Conservation (phyloP, 1,140 invertebrate genomes). For the Lordiphosa mommai region DNA sequence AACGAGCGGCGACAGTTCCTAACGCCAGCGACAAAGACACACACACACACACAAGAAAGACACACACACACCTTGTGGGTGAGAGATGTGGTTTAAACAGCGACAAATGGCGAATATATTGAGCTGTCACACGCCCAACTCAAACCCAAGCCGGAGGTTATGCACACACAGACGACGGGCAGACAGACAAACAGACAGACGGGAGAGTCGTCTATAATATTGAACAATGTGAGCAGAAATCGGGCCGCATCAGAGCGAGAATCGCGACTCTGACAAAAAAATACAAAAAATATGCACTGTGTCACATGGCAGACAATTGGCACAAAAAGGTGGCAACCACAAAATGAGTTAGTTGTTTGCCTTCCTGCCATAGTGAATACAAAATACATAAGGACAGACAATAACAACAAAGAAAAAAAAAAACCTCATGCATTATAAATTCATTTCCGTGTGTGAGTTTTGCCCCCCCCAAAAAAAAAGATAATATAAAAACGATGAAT, state of each 20-base stretch:
- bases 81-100: slow-evolving; percentile 40
- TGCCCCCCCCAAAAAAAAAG: slow-evolving; percentile 11
- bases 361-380: slow-evolving; percentile 17
- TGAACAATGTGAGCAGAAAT: slow-evolving; percentile 63
- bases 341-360: slow-evolving; percentile 75
- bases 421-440: slow-evolving; percentile 66
- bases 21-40: slow-evolving; percentile 11
- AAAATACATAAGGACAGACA: slow-evolving; percentile 18
- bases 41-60: slow-evolving; percentile 9
- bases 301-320: slow-evolving; percentile 51
- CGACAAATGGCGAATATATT: slow-evolving; percentile 79
- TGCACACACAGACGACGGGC: slow-evolving; percentile 23
- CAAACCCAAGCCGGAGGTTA: slow-evolving; percentile 27
- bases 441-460: slow-evolving; percentile 58
- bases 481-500: not conserved
- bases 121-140: slow-evolving; percentile 67
- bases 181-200: slow-evolving; percentile 11
- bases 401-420: slow-evolving; percentile 21
- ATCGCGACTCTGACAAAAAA: slow-evolving; percentile 47
- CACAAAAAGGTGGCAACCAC: slow-evolving; percentile 62
- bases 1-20: slow-evolving; percentile 10
- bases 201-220: slow-evolving; percentile 39
- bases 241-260: slow-evolving; percentile 28
- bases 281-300: slow-evolving; percentile 21
- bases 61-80: slow-evolving; percentile 30